A percentile compares a stretch with the other conserved stretches of the same genome.
These are phyloP conservation scores for Sphinx pinastri DNA, from an alignment of 2,888 invertebrate species.

Conservation along the genomic window DNA sequence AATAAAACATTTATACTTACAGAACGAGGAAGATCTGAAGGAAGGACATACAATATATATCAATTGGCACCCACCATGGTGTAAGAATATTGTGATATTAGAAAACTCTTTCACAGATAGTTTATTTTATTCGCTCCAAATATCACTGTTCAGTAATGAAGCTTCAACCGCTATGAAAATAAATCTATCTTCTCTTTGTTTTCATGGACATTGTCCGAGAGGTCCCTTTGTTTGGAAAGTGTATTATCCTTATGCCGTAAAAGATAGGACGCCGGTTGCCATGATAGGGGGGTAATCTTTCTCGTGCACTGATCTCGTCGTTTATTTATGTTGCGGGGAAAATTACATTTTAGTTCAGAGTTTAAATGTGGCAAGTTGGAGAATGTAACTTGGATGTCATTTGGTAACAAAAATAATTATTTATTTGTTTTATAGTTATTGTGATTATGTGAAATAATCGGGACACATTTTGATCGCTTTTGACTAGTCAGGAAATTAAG, in stretches of 20 bases:
- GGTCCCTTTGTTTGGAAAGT: slow-evolving; percentile 44
- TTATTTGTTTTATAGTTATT: too few species aligned
- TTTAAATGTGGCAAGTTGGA: background rate
- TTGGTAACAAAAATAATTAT: too few species aligned
- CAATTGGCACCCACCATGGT: slow-evolving; percentile 7
- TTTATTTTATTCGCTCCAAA: slow-evolving; percentile 15
- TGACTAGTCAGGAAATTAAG: too few species aligned
- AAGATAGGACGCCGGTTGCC: slow-evolving; percentile 45
- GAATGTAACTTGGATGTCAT: background rate
- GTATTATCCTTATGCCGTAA: slow-evolving; percentile 54
- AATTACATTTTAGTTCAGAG: slow-evolving; percentile 44
- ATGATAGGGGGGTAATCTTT: slow-evolving; percentile 49
- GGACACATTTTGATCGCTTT: too few species aligned
- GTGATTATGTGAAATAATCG: too few species aligned
- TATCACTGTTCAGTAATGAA: slow-evolving; percentile 15
- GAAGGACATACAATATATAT: background rate
- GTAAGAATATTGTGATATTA: background rate
- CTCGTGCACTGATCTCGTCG: slow-evolving; percentile 47
- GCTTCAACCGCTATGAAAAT: slow-evolving; percentile 33
- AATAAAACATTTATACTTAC: too few species aligned
- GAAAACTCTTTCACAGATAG: slow-evolving; percentile 4
- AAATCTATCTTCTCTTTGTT: slow-evolving; percentile 35
- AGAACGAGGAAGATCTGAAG: too few species aligned
- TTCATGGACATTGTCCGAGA: slow-evolving; percentile 44
- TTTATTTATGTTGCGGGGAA: slow-evolving; percentile 52